Evolutionary conservation across 2,797 vertebrate species (phyloP).

Genomic region (Mastacembelus armatus): DNA sequence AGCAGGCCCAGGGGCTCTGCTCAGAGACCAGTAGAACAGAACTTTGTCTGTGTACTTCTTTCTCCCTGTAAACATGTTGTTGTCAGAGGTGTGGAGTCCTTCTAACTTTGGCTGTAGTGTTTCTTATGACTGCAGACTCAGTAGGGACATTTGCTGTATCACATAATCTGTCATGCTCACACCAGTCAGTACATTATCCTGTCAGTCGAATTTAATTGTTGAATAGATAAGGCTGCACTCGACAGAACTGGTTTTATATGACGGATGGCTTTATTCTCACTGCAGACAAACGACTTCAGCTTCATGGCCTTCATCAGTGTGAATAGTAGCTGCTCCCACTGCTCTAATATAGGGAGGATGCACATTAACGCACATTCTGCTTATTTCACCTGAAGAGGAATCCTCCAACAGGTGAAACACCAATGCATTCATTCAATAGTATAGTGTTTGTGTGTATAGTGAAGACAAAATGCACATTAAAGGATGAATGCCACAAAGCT

Average conservation of each 20-base stretch:
- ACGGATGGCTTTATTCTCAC: constrained; percentile 56
- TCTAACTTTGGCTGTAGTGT: constrained; percentile 22
- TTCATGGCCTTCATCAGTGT: constrained; percentile 47
- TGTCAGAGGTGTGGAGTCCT: constrained; percentile 39
- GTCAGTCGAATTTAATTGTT: constrained; percentile 39
- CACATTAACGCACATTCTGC: constrained; percentile 25
- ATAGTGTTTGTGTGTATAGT: constrained; percentile 10
- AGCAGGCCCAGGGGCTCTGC: not conserved
- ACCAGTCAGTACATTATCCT: constrained; percentile 53
- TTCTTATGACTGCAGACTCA: constrained; percentile 41
- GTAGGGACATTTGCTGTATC: constrained; percentile 22
- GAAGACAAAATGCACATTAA: not conserved
- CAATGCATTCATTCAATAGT: constrained; percentile 34
- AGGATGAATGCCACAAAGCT: not conserved
- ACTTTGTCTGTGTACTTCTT: constrained; percentile 26
- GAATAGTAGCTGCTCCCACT: constrained; percentile 41
- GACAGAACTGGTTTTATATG: constrained; percentile 70
- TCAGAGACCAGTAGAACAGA: not conserved
- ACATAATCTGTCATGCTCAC: not conserved
- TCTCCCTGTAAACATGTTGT: constrained; percentile 42
- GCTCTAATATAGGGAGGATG: constrained; percentile 33
- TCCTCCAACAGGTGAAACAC: constrained; percentile 32
- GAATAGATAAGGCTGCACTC: constrained; percentile 50
- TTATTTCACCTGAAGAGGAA: constrained; percentile 26
- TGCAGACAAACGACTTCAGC: constrained; percentile 42